Conservation (phyloP, 2,797 vertebrate species). For the Dallia pectoralis region DNA sequence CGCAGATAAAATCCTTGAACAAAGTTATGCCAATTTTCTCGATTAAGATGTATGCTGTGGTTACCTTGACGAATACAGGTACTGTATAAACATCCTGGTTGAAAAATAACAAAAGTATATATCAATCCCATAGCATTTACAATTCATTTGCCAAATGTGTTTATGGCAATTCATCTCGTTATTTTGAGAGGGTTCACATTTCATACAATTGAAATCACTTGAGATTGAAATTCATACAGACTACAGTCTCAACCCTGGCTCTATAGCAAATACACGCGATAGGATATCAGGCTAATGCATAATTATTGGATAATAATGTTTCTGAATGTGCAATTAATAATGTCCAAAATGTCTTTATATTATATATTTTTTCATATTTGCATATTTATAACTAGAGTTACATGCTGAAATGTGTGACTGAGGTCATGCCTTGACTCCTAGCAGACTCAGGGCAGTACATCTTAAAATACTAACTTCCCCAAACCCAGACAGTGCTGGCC, state of each 20-base stretch:
- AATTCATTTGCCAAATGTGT: background rate
- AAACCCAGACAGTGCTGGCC: too few species aligned
- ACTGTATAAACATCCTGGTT: slow-evolving; percentile 7
- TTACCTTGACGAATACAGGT: background rate
- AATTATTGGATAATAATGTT: background rate
- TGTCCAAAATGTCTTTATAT: too few species aligned
- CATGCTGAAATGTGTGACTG: too few species aligned
- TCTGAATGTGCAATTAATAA: too few species aligned
- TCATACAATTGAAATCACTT: background rate
- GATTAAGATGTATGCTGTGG: slow-evolving; percentile 7
- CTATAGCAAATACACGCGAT: slow-evolving; percentile 1
- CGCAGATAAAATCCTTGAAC: slow-evolving; percentile 13
- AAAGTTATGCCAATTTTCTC: background rate
- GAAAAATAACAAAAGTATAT: slow-evolving; percentile 1
- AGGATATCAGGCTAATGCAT: background rate
- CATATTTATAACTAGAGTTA: too few species aligned
- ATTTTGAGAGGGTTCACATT: background rate
- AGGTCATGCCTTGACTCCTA: too few species aligned
- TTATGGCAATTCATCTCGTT: background rate
- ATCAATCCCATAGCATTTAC: background rate
- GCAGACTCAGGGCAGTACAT: too few species aligned
- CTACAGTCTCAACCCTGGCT: background rate
- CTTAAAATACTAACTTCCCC: too few species aligned
- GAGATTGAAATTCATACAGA: background rate
- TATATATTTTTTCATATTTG: too few species aligned